Conservation (phyloP, 1,140 invertebrate genomes). For the Trichoplusia ni region DNA sequence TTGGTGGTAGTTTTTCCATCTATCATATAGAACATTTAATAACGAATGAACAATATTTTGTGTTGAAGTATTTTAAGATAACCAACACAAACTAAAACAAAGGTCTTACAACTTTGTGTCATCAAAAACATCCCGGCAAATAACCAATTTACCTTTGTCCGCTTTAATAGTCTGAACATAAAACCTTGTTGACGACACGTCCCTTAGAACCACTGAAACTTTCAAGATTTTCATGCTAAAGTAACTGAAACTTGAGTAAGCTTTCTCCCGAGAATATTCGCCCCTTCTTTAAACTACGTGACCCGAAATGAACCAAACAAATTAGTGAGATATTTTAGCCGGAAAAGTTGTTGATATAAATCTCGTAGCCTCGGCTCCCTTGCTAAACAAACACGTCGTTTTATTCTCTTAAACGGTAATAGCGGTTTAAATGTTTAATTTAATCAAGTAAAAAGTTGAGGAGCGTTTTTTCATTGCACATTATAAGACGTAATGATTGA, state of each 20-base stretch:
- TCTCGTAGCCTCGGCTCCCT: neutral
- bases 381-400: slow-evolving; percentile 10
- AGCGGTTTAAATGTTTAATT: neutral
- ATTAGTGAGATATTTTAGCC: slow-evolving; percentile 13
- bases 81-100: too few species aligned
- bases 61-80: too few species aligned
- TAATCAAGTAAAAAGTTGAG: too few species aligned
- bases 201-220: neutral
- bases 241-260: neutral
- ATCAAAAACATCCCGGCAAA: neutral
- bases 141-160: neutral
- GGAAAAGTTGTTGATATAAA: neutral
- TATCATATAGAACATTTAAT: too few species aligned
- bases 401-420: neutral
- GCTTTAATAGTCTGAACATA: neutral
- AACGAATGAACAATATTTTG: too few species aligned
- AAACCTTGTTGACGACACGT: neutral
- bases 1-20: too few species aligned
- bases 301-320: slow-evolving; percentile 25
- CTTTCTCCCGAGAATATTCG: neutral
- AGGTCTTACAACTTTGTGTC: too few species aligned
- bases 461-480: too few species aligned
- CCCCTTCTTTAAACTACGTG: neutral
- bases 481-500: too few species aligned
- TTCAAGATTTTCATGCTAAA: slow-evolving; percentile 14